phyloP scores from a whole-genome alignment of 2,797 vertebrate genomes.

The Cirrhinus mrigala region DNA sequence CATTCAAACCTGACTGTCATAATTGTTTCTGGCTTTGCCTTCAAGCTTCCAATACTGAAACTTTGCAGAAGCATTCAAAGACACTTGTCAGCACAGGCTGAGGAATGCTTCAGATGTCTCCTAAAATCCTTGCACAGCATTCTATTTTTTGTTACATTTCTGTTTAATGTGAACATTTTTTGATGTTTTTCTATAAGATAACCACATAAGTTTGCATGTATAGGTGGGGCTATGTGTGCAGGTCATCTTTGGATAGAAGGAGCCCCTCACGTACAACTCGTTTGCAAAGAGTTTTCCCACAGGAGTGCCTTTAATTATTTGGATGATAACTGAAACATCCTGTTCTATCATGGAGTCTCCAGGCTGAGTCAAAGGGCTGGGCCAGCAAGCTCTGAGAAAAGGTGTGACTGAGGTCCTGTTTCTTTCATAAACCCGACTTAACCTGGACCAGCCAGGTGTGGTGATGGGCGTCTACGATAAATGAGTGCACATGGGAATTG shows the following conservation, averaged over 20 bases:
- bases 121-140: background rate
- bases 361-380: conserved; percentile 41
- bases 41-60: background rate
- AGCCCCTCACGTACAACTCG: background rate
- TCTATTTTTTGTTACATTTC: background rate
- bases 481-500: conserved; percentile 14
- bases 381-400: conserved; percentile 8
- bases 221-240: background rate
- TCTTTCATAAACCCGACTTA: conserved; percentile 15
- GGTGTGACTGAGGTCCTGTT: conserved; percentile 18
- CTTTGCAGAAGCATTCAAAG: background rate
- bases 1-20: background rate
- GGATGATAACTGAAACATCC: conserved; percentile 29
- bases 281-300: conserved; percentile 21
- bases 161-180: background rate
- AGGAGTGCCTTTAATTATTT: conserved; percentile 36
- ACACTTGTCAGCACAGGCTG: conserved; percentile 36
- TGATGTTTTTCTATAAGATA: background rate
- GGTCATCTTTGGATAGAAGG: background rate
- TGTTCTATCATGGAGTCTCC: conserved; percentile 7
- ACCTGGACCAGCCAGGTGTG: conserved; percentile 32
- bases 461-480: conserved; percentile 9
- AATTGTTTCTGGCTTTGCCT: conserved; percentile 16
- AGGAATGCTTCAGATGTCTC: conserved; percentile 33
- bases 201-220: background rate